Conservation (phyloP, 2,888 invertebrate genomes). For the Alentia gelatinosa region DNA sequence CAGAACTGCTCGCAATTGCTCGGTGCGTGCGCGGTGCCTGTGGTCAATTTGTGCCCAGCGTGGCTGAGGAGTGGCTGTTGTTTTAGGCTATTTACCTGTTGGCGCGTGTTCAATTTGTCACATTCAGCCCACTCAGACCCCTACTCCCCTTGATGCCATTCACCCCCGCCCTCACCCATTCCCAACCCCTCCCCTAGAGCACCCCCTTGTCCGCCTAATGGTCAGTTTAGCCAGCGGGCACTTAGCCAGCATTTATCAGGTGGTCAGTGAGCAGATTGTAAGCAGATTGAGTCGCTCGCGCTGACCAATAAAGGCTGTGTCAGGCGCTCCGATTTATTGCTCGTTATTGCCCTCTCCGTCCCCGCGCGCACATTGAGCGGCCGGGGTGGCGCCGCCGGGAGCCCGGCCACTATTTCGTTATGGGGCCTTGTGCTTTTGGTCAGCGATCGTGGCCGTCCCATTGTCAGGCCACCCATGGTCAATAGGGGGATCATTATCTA, state of each 20-base stretch:
- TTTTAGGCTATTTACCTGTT: conserved; percentile 37
- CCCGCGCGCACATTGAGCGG: not conserved
- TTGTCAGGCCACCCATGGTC: conserved; percentile 23
- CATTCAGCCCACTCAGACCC: not conserved
- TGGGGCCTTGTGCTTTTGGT: conserved; percentile 37
- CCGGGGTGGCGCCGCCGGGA: not conserved
- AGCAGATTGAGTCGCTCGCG: conserved; percentile 10
- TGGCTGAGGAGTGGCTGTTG: not conserved
- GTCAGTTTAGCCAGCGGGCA: conserved; percentile 40
- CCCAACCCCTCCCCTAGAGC: not conserved
- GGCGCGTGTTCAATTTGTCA: conserved; percentile 37
- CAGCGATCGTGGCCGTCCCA: not conserved
- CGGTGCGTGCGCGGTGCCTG: not conserved
- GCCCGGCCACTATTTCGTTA: not conserved
- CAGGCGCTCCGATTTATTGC: conserved; percentile 33
- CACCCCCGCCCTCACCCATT: not conserved
- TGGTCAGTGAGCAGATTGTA: conserved; percentile 43
- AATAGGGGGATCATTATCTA: conserved; percentile 45
- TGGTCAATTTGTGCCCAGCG: not conserved
- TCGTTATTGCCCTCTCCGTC: not conserved
- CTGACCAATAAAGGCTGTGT: conserved; percentile 37
- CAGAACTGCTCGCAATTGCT: not conserved
- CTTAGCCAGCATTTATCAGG: conserved; percentile 25
- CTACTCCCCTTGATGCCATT: not conserved
- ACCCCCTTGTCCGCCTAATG: not conserved